These are phyloP conservation scores for Drosophila meridionalis DNA, from an alignment of 2,888 invertebrate species.

Conservation along the genomic window DNA sequence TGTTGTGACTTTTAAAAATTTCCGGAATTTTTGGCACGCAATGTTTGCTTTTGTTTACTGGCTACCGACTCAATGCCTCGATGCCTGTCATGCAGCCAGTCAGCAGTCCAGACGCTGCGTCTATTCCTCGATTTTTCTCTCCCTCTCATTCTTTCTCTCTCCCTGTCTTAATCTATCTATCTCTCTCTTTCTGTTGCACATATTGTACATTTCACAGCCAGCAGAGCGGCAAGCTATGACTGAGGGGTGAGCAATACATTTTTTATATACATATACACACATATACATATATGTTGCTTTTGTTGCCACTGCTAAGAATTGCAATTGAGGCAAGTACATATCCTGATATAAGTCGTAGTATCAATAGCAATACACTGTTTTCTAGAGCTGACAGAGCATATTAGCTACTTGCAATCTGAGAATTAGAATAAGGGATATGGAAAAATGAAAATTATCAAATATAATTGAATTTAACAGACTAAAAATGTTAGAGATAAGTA, in stretches of 20 bases:
- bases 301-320: constrained; percentile 38
- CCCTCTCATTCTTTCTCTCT: background rate
- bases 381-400: background rate
- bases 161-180: background rate
- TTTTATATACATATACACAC: background rate
- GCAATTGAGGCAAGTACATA: constrained; percentile 21
- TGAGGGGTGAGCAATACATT: constrained; percentile 4
- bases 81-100: constrained; percentile 24
- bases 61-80: constrained; percentile 40
- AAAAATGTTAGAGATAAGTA: background rate
- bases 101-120: background rate
- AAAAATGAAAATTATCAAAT: background rate
- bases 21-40: constrained; percentile 82
- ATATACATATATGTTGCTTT: constrained; percentile 14
- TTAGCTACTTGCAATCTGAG: background rate
- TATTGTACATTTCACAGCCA: constrained; percentile 37
- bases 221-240: background rate
- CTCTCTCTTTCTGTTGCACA: background rate
- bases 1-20: constrained; percentile 80
- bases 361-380: constrained; percentile 5
- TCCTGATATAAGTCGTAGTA: constrained; percentile 21
- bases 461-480: background rate
- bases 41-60: constrained; percentile 77
- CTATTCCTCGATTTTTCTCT: background rate
- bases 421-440: background rate